phyloP scores from a whole-genome alignment of 2,113 vertebrate species.

The Pipa parva region DNA sequence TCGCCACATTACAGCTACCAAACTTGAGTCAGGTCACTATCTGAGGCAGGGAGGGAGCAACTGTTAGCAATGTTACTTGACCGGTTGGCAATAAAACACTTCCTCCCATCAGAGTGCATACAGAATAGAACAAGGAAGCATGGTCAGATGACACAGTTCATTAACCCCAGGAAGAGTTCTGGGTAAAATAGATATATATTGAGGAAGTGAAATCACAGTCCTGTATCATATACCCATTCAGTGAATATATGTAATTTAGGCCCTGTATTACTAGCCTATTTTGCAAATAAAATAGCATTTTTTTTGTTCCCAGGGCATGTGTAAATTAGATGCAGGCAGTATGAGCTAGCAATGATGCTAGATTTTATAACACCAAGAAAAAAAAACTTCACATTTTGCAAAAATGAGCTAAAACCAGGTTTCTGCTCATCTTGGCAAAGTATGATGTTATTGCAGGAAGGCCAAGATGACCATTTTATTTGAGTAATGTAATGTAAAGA shows the following conservation, averaged over 20 bases:
- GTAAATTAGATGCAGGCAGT: background rate
- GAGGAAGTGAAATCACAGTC: background rate
- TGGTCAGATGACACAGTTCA: background rate
- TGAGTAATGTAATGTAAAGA: no score
- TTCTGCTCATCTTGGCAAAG: background rate
- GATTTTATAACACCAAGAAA: background rate
- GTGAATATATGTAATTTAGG: background rate
- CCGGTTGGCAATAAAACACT: background rate
- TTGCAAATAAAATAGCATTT: conserved; percentile 3
- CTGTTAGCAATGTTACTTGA: background rate
- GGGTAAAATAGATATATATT: background rate
- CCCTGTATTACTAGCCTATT: background rate
- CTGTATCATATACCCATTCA: background rate
- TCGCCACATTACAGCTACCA: conserved; percentile 35
- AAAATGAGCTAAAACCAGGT: no score
- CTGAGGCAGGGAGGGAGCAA: conserved; percentile 30
- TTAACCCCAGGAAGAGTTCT: background rate
- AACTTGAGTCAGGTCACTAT: conserved; percentile 16
- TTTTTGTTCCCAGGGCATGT: conserved; percentile 16
- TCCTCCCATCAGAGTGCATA: conserved; percentile 14
- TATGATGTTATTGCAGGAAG: background rate
- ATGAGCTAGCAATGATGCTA: background rate
- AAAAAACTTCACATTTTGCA: no score
- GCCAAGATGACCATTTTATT: background rate
- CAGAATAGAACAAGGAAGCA: background rate